Percentiles rank a stretch among this genome's conserved stretches.
Conservation (phyloP, 2,888 invertebrate species). For the Dione juno region DNA sequence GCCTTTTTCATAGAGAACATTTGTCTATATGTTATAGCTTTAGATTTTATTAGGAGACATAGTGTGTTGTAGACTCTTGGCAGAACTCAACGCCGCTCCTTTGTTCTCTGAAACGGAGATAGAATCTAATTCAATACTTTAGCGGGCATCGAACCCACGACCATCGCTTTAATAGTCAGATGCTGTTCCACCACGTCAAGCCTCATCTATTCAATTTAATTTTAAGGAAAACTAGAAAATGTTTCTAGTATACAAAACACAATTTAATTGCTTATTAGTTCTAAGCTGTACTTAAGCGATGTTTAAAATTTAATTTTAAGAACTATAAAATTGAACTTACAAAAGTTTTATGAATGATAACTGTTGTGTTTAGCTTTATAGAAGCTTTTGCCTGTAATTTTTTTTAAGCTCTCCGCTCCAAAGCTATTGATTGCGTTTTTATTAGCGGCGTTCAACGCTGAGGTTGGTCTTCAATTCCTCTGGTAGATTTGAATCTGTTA, state of each 20-base stretch:
- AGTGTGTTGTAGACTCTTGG: too few relatives aligned
- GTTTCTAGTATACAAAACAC: not conserved
- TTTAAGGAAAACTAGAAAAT: not conserved
- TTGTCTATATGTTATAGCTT: too few relatives aligned
- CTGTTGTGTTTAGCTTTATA: slow-evolving; percentile 9
- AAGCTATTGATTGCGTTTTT: too few relatives aligned
- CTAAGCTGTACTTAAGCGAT: slow-evolving; percentile 7
- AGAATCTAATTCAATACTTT: too few relatives aligned
- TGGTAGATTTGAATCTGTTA: not conserved
- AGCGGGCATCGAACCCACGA: not conserved
- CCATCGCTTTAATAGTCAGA: not conserved
- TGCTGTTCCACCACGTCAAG: too few relatives aligned
- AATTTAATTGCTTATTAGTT: slow-evolving; percentile 2
- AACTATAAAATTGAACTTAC: slow-evolving; percentile 16
- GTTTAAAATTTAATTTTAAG: slow-evolving; percentile 21
- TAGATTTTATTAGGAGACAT: too few relatives aligned
- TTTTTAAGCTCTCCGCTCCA: not conserved
- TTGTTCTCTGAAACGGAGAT: too few relatives aligned
- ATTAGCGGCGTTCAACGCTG: too few relatives aligned
- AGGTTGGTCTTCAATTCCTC: too few relatives aligned
- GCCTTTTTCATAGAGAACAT: too few relatives aligned
- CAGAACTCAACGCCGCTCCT: too few relatives aligned
- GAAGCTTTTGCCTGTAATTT: not conserved
- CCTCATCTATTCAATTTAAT: too few relatives aligned
- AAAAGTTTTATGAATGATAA: slow-evolving; percentile 28